Base-by-base conservation (phyloP, 2,888 invertebrate species). In the Lordiphosa fenestrarum region DNA sequence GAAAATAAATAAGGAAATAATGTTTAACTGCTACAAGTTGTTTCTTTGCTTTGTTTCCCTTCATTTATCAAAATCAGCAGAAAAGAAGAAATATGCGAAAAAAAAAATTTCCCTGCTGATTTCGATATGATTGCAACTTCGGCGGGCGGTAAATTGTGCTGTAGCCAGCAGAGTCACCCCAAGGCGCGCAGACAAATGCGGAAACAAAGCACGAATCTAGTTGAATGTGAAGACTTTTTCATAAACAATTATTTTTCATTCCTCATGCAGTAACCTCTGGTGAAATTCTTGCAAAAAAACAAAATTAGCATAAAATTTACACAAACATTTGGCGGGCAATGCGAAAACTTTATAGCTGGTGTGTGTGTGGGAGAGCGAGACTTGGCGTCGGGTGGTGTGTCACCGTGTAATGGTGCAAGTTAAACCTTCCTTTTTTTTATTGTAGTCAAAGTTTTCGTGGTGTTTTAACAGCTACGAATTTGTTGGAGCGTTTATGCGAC, bases 1-100 rank as follows among this genome's bases (percentile, higher is more conserved):
- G 74, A 56, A 74, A 81, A 81, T 74, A 76, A 77, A 81, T 74
- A 73, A 75, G 78, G 63, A 75, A 75, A 80, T 71, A 44, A 44
- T 13, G 13, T 44, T 44, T 13, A 44, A 44, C 44, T 44, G 13
- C 33, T 44, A n/a, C 44, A 44, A 44, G 30, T 42, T 42, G 42
- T 42, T n/a, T 33, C 15, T 33, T 15, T 44, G 30, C 33, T 44
- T 15, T 47, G 23, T 38, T 36, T 9, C 37, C 37, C 12, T 51
- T 36, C 64, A 64, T 64, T 64, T 64, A 64, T 64, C 64, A 64
- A 64, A 64, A 63, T 49, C 61, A 61, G 46, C n/a, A 33, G 38
- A 23, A 60, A 59, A 60, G 51, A 60, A 60, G 59, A 60, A 62
- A 63, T 63, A 55, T 62, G 63, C 47, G 63, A 46, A 7, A 7